Percentiles rank a stretch among this genome's conserved stretches.
Conservation (phyloP, 2,888 invertebrate genomes). For the Nephrotoma flavescens region DNA sequence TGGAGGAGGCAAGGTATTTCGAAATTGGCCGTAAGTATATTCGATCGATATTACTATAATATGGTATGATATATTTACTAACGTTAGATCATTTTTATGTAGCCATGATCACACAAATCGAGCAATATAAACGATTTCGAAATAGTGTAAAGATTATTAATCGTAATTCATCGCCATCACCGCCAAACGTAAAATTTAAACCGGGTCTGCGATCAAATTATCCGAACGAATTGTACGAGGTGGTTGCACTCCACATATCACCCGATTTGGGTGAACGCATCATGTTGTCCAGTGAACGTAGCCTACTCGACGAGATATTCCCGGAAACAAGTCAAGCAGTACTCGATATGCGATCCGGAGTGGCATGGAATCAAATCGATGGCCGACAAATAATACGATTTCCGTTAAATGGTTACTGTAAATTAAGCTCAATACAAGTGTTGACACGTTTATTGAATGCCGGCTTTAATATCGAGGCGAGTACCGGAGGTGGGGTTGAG, state of each 20-base stretch:
- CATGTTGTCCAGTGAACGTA: constrained; percentile 66
- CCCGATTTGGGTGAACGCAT: constrained; percentile 69
- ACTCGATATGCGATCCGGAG: constrained; percentile 63
- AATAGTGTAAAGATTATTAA: constrained; percentile 39
- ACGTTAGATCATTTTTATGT: neutral
- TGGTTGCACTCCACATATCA: constrained; percentile 64
- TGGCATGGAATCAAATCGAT: constrained; percentile 70
- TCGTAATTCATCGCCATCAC: constrained; percentile 26
- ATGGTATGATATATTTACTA: neutral
- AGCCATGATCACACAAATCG: constrained; percentile 61
- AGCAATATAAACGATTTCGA: constrained; percentile 55
- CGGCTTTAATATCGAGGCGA: constrained; percentile 64
- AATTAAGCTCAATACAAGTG: constrained; percentile 78
- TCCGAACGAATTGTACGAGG: constrained; percentile 45
- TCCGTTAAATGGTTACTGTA: constrained; percentile 77
- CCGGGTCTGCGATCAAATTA: constrained; percentile 22
- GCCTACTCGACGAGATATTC: constrained; percentile 59
- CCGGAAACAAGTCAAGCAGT: constrained; percentile 65
- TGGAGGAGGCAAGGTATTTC: constrained; percentile 85
- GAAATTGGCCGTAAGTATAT: constrained; percentile 66
- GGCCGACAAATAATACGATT: constrained; percentile 70
- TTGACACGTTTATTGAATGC: constrained; percentile 66
- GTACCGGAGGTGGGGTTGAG: constrained; percentile 76
- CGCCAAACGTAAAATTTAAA: constrained; percentile 24
- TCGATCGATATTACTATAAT: neutral